phyloP scores from a whole-genome alignment of 1,140 invertebrate species.

The Colletes latitarsis region DNA sequence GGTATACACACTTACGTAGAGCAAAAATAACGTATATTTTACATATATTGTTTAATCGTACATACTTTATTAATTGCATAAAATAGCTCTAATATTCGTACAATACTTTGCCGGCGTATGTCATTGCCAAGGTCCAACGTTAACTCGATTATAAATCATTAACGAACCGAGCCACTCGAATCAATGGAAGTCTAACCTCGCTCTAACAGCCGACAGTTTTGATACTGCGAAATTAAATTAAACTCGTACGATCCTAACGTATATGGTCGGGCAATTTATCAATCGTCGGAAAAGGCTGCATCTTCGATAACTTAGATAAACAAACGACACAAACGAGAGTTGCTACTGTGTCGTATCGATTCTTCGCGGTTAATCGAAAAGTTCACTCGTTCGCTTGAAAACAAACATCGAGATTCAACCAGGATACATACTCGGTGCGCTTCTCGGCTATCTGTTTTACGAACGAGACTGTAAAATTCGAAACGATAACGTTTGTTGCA shows the following conservation, averaged over 20 bases:
- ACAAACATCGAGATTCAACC: slow-evolving; percentile 2
- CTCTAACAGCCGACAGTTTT: background rate
- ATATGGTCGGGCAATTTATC: background rate
- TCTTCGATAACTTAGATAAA: background rate
- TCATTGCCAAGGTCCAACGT: too few species aligned
- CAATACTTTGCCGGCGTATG: too few species aligned
- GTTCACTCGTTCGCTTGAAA: background rate
- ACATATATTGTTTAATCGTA: too few species aligned
- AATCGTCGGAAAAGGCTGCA: background rate
- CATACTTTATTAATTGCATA: too few species aligned
- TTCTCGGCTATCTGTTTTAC: background rate
- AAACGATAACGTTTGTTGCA: background rate
- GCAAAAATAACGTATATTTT: too few species aligned
- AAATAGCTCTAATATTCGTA: too few species aligned
- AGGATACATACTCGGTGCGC: background rate
- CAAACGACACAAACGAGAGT: background rate
- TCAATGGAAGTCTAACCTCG: background rate
- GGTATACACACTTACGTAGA: too few species aligned
- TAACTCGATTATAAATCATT: background rate
- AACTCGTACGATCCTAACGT: background rate
- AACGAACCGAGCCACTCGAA: background rate
- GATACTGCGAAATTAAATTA: background rate
- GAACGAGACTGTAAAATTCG: background rate
- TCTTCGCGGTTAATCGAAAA: too few species aligned
- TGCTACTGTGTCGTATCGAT: background rate